Base-by-base conservation (phyloP, 2,888 invertebrate genomes). In the Parapristionchus giblindavisi region DNA sequence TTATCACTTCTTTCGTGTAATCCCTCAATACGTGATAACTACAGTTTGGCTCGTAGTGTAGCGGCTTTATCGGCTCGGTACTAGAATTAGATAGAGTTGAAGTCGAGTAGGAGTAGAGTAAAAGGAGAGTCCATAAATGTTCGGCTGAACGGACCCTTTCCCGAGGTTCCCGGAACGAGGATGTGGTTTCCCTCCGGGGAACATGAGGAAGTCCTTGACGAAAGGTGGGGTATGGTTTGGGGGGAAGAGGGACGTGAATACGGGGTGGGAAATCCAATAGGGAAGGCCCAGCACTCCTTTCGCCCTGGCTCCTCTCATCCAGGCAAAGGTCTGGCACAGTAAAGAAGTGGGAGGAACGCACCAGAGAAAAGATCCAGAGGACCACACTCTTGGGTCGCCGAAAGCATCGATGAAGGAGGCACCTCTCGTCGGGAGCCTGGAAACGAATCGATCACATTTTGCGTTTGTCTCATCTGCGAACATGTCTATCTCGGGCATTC, bases 61-160 rank as follows among this genome's bases (percentile, higher is more conserved):
- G n/a, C n/a, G n/a, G n/a, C n/a, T n/a, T n/a, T n/a, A n/a, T n/a
- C n/a, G n/a, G n/a, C n/a, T n/a, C n/a, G n/a, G n/a, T n/a, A n/a
- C n/a, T 58, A 58, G 58, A 58, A 34, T 34, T 21, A 58, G 27
- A 34, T 58, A 58, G 21, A 58, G 58, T 58, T 58, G 58, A 58
- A 58, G 36, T 58, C 58, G 5, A 58, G 32, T 32, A 58, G 58
- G 6, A 58, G 34, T 14, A 58, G 58, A n/a, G 6, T 11, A n/a
- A 60, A 36, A n/a, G 60, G 60, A 38, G 36, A 34, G n/a, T 36
- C 60, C 34, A 60, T 6, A n/a, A 34, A 60, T 4, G 36, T 3
- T 2, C 60, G 60, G 6, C n/a, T n/a, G 36, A 60, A 60, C 1
- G 60, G 60, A 4, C 36, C 36, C 17, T 34, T 3, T 3, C 4